Conservation (phyloP, 1,140 invertebrate species). For the Chrysoperla carnea region DNA sequence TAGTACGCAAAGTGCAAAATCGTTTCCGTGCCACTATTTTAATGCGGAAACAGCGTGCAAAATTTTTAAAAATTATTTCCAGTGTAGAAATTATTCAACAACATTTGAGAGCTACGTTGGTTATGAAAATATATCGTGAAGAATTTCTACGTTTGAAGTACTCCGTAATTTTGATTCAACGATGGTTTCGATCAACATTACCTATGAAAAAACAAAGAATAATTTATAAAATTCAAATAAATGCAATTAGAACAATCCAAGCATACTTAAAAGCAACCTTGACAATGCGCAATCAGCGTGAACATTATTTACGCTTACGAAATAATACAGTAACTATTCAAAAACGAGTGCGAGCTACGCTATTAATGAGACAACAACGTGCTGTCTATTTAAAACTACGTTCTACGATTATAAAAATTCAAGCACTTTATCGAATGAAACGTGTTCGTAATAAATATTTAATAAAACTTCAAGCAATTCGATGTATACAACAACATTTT, state of each 20-base stretch:
- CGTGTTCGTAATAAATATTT: constrained; percentile 9
- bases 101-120: constrained; percentile 24
- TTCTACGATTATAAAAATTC: constrained; percentile 9
- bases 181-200: constrained; percentile 20
- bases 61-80: constrained; percentile 16
- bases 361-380: constrained; percentile 7
- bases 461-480: constrained; percentile 6
- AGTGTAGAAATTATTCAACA: constrained; percentile 33
- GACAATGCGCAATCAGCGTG: constrained; percentile 13
- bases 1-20: constrained; percentile 32
- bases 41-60: constrained; percentile 17
- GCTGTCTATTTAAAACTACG: constrained; percentile 8
- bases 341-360: constrained; percentile 18
- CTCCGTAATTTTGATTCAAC: constrained; percentile 17
- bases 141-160: constrained; percentile 8
- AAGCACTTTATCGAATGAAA: constrained; percentile 6
- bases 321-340: constrained; percentile 8
- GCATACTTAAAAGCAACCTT: constrained; percentile 22
- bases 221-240: constrained; percentile 12
- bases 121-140: constrained; percentile 5
- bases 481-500: constrained; percentile 11
- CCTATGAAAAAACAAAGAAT: constrained; percentile 18
- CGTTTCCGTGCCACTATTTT: constrained; percentile 15
- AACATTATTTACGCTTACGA: constrained; percentile 10
- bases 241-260: constrained; percentile 20